Conservation (phyloP, 2,797 vertebrate genomes). For the Megalops cyprinoides region DNA sequence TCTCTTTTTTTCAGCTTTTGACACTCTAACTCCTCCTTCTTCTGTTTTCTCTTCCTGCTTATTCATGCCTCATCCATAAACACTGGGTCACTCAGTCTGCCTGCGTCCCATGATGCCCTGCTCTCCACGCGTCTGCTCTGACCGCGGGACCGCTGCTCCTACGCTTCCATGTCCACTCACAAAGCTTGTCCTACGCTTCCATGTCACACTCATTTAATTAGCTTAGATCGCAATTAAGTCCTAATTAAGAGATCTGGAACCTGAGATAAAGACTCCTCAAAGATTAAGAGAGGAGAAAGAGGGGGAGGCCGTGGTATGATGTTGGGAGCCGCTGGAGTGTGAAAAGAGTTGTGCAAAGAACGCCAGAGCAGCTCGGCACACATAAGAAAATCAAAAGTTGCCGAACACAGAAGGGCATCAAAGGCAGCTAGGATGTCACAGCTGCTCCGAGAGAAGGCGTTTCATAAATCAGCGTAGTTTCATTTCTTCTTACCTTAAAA, state of each 20-base stretch:
- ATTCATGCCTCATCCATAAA: background rate
- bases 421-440: no score
- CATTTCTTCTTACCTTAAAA: no score
- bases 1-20: background rate
- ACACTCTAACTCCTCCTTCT: background rate
- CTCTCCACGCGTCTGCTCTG: background rate
- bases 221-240: no score
- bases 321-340: background rate
- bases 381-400: no score
- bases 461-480: no score
- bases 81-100: background rate
- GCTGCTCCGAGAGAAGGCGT: no score
- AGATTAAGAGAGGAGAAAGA: background rate
- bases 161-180: background rate
- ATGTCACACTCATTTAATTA: background rate
- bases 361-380: no score
- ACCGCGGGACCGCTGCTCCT: no score
- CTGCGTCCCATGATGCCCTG: background rate
- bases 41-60: background rate
- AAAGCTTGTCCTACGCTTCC: no score
- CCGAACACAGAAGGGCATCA: no score
- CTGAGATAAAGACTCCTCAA: background rate
- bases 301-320: background rate
- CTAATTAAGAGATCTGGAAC: background rate
- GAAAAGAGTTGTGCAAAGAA: background rate